phyloP scores from a whole-genome alignment of 2,113 vertebrate species.

The Plestiodon gilberti region DNA sequence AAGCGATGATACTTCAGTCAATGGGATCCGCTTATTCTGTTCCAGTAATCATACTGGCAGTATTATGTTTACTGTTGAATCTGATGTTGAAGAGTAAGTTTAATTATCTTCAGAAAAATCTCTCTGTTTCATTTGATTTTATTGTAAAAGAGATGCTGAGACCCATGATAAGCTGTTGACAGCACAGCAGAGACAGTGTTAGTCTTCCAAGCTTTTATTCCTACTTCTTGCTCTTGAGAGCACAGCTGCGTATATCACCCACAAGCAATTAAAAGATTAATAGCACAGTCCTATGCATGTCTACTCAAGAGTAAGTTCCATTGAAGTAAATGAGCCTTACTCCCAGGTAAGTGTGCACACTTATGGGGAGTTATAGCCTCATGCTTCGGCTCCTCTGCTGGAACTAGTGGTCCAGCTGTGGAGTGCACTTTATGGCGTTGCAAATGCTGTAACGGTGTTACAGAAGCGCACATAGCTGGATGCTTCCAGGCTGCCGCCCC shows the following conservation, averaged over 20 bases:
- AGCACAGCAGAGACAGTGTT: not conserved
- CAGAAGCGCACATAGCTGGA: too few relatives aligned
- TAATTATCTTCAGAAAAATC: not conserved
- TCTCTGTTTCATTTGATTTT: slow-evolving; percentile 27
- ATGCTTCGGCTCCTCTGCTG: too few relatives aligned
- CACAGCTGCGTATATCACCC: slow-evolving; percentile 33
- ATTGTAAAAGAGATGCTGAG: slow-evolving; percentile 1
- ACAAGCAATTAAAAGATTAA: not conserved
- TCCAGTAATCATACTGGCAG: not conserved
- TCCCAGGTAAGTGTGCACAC: too few relatives aligned
- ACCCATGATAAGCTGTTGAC: not conserved
- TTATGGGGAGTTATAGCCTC: too few relatives aligned
- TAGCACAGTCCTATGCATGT: too few relatives aligned
- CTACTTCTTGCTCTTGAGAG: not conserved
- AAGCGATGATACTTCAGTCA: slow-evolving; percentile 68
- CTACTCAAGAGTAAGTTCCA: too few relatives aligned
- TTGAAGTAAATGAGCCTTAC: too few relatives aligned
- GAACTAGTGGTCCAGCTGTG: too few relatives aligned
- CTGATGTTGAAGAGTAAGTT: slow-evolving; percentile 66
- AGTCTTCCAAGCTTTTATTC: not conserved
- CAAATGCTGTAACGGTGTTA: too few relatives aligned
- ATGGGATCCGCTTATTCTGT: slow-evolving; percentile 76
- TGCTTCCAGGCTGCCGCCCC: too few relatives aligned
- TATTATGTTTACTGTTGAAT: slow-evolving; percentile 59
- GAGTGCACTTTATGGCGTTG: too few relatives aligned